Conservation (phyloP, 2,113 vertebrate species). For the Neolamprologus toae region DNA sequence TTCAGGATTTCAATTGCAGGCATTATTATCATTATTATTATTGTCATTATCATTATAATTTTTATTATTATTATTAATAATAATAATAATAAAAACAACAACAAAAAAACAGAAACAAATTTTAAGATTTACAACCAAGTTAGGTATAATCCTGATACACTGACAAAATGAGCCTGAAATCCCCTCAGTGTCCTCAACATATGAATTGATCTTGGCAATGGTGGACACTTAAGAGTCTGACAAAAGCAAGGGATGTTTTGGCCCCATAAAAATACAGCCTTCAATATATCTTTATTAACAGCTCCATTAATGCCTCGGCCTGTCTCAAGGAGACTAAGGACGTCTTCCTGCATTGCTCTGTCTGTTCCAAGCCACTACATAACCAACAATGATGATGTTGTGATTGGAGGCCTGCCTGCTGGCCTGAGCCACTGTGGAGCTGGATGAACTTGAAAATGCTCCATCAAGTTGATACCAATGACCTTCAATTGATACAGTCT, state of each 20-base stretch:
- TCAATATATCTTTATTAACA: constrained; percentile 27
- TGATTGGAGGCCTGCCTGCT: constrained; percentile 30
- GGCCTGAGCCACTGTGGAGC: not conserved
- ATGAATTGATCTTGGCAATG: not conserved
- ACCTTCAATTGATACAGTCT: not conserved
- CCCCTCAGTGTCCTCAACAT: not conserved
- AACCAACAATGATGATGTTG: constrained; percentile 1
- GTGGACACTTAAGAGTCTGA: not conserved
- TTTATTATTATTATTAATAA: fast-evolving
- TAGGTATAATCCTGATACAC: not conserved
- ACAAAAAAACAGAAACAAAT: not conserved
- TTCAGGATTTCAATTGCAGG: not conserved
- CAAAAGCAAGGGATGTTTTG: not conserved
- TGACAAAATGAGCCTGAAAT: not conserved
- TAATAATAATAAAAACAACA: not conserved
- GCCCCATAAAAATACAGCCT: not conserved
- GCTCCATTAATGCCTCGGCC: constrained; percentile 5
- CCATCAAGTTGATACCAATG: not conserved
- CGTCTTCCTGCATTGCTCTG: not conserved
- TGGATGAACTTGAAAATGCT: not conserved
- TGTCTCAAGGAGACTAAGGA: constrained; percentile 45
- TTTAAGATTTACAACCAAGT: not conserved
- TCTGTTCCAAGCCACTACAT: not conserved
- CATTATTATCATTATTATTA: not conserved
- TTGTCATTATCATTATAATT: fast-evolving